Percentiles rank a stretch among this genome's conserved stretches.
Conservation (phyloP, 2,888 invertebrate genomes). For the Pilophorus perplexus region DNA sequence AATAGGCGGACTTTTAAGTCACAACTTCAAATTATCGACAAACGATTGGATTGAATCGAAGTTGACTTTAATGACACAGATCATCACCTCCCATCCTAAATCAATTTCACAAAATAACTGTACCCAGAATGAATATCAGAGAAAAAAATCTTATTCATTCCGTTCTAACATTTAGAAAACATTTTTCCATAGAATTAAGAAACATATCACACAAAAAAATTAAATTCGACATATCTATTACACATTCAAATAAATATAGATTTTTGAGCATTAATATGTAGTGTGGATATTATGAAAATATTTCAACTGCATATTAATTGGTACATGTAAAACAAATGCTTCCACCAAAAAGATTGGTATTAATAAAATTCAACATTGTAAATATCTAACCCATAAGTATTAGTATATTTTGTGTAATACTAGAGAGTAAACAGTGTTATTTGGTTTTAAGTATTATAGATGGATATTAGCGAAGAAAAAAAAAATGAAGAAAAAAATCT, state of each 20-base stretch:
- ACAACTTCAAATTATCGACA: no score
- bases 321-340: constrained; percentile 8
- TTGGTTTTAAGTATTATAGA: neutral
- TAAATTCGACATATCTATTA: constrained; percentile 22
- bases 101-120: no score
- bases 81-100: no score
- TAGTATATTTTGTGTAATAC: constrained; percentile 34
- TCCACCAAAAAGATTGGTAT: constrained; percentile 23
- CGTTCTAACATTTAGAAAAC: no score
- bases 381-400: constrained; percentile 25
- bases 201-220: constrained; percentile 22
- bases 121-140: no score
- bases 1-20: no score
- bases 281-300: constrained; percentile 7
- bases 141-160: no score
- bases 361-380: constrained; percentile 14
- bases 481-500: neutral
- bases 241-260: constrained; percentile 11
- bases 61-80: no score
- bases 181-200: neutral
- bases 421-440: constrained; percentile 6
- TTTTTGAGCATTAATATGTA: constrained; percentile 1
- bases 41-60: no score
- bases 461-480: no score
- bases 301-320: neutral